These are phyloP conservation scores for Eidolon dupreanum DNA, from an alignment of 2,797 vertebrate species.

Conservation along the genomic window DNA sequence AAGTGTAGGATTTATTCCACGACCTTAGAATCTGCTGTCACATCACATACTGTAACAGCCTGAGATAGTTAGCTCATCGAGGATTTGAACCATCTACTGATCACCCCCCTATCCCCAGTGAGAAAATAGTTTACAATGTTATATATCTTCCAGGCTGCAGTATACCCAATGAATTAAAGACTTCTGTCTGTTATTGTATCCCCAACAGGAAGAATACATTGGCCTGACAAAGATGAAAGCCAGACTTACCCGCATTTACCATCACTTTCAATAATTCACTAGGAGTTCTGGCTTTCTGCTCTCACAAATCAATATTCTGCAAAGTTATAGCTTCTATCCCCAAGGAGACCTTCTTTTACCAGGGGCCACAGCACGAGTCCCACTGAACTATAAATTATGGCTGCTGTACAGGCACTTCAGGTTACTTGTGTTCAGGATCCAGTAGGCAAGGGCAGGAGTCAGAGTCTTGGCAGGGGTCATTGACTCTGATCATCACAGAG, in stretches of 20 bases:
- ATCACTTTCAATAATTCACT: background rate
- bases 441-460: background rate
- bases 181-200: background rate
- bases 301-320: background rate
- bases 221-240: background rate
- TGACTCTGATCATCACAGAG: background rate
- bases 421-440: background rate
- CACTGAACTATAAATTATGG: background rate
- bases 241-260: background rate
- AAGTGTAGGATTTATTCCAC: background rate
- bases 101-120: too few species aligned
- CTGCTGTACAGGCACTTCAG: background rate
- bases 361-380: background rate
- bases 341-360: background rate
- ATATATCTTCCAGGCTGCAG: background rate
- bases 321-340: background rate
- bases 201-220: background rate
- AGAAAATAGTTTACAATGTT: background rate
- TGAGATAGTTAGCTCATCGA: background rate
- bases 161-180: background rate
- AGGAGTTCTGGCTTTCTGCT: background rate
- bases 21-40: background rate
- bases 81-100: background rate
- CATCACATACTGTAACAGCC: background rate
- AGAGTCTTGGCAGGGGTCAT: background rate